Evolutionary conservation across 1,140 invertebrate genomes (phyloP).

Genomic region (Phymastichus coffea): DNA sequence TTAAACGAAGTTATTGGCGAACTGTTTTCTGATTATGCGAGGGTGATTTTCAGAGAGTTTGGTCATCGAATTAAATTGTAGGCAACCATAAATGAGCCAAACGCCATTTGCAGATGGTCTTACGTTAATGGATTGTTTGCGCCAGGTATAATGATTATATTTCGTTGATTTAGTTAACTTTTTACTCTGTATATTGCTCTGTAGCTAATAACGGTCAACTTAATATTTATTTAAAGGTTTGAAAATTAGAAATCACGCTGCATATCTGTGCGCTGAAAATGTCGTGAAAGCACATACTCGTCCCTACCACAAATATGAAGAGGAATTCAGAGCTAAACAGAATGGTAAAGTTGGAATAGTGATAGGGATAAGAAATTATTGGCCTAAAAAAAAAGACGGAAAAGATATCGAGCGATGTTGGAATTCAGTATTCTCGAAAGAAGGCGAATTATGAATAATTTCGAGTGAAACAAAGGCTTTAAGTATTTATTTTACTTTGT

Average conservation of each 20-base stretch:
- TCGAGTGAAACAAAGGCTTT: constrained; percentile 73
- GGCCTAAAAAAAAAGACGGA: constrained; percentile 30
- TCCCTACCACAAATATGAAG: constrained; percentile 60
- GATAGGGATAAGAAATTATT: constrained; percentile 21
- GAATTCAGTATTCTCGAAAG: constrained; percentile 61
- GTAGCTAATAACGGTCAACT: no score
- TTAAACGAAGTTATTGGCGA: constrained; percentile 61
- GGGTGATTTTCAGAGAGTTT: constrained; percentile 59
- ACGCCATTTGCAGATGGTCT: constrained; percentile 64
- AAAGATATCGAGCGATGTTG: constrained; percentile 26
- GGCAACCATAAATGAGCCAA: constrained; percentile 75
- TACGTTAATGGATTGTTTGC: constrained; percentile 62
- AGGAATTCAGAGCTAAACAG: constrained; percentile 61
- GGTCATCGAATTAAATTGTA: constrained; percentile 66
- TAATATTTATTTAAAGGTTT: no score
- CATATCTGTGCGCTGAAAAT: constrained; percentile 43
- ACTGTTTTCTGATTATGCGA: constrained; percentile 64
- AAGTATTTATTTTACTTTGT: constrained; percentile 54
- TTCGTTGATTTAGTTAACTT: no score
- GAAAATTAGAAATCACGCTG: not conserved
- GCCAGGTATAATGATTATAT: no score
- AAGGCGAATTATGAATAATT: constrained; percentile 75
- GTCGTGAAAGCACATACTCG: constrained; percentile 40
- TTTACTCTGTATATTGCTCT: no score
- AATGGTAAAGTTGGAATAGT: constrained; percentile 54